Conservation (phyloP, 2,888 invertebrate species). For the Sarcophaga carnaria region DNA sequence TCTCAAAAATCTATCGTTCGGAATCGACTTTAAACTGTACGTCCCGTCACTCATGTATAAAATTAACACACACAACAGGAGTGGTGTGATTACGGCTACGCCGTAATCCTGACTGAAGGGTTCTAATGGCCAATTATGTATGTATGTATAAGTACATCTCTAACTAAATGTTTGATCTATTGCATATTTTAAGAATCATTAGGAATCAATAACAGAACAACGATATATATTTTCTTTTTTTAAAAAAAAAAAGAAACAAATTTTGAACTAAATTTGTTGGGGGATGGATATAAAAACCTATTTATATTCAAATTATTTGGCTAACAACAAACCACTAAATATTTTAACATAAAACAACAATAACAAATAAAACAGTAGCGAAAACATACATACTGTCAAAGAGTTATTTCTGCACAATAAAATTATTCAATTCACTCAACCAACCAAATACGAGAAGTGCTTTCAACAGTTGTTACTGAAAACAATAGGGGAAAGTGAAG, state of each 20-base stretch:
- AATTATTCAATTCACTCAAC: background rate
- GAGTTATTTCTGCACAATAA: too few species aligned
- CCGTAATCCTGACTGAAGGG: too few species aligned
- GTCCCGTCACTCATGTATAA: too few species aligned
- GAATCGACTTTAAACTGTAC: too few species aligned
- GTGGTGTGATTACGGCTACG: too few species aligned
- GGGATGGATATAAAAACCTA: background rate
- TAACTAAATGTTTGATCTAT: too few species aligned
- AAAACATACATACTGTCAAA: background rate
- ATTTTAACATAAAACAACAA: conserved; percentile 22
- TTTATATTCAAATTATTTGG: conserved; percentile 48
- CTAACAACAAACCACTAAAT: conserved; percentile 32
- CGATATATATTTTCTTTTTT: background rate
- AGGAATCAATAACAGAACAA: background rate
- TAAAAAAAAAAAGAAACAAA: too few species aligned
- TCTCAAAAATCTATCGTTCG: too few species aligned
- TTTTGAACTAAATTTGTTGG: background rate
- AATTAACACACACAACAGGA: too few species aligned
- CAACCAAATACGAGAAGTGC: background rate
- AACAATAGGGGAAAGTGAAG: background rate
- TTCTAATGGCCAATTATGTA: too few species aligned
- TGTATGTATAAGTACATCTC: too few species aligned
- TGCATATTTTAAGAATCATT: background rate
- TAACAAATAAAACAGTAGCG: background rate
- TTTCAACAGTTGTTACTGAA: background rate